Base-by-base conservation (phyloP, 2,113 vertebrate species). In the Sebastes schlegelii region DNA sequence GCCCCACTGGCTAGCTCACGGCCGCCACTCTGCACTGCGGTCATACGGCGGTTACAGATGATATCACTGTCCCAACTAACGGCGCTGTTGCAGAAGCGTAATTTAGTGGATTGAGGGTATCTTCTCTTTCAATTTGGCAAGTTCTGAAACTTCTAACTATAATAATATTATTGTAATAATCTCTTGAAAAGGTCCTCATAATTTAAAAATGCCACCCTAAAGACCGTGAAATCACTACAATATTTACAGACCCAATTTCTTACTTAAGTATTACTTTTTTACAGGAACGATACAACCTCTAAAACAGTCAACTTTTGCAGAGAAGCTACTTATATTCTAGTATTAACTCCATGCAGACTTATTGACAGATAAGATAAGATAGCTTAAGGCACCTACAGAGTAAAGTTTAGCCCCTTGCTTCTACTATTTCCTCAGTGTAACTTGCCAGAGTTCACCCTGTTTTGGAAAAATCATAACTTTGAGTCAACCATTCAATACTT, bases 371-470 rank as follows among this genome's bases (percentile, higher is more conserved):
- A 34, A 34, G 34, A 34, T 34, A 52, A 60, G 66, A 78, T 88
- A 84, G 85, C 88, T 83, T 52, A 65, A 86, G 84, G 84, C 86
- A 75, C 57, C 58, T 66, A 61, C 66, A 78, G 80, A 42, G 52
- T 51, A 55, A 83, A 74, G 71, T 77, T 88, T 75, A 83, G 71
- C 77, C 48, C 65, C 16, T 77, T 75, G 54, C 83, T 77, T 84
- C 46, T 49, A 43, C 61, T 64, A 85, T 82, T 90, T 89, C 74
- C 71, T 57, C 40, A 34, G 23, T 16, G 23, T 2, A 72, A 77
- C 16, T 45, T 74, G 60, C 74, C 70, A 84, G 48, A 74, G 63
- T 85, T 86, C 45, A 73, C 42, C 68, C 45, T 23, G 7, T 74
- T 54, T 74, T 5, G 1, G n/a, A 76, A 55, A 72, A 58, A 70